Percentiles rank a stretch among this genome's conserved stretches.
phyloP scores from a whole-genome alignment of 1,140 invertebrate species.

The Euwallacea fornicatus region DNA sequence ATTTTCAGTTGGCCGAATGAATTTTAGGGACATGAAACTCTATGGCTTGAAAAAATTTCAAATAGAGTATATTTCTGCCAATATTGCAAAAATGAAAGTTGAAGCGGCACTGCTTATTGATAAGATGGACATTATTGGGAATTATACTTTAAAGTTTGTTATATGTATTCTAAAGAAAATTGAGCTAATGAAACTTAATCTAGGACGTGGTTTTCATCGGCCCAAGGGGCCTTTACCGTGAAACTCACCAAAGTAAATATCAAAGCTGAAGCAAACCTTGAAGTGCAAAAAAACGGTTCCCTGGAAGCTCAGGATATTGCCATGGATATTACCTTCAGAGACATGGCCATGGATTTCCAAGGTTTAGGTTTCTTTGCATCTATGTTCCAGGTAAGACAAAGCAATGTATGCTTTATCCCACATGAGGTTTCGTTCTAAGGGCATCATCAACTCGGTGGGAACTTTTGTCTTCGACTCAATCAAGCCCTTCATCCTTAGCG shows the following conservation, averaged over 20 bases:
- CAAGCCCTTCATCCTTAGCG: conserved; percentile 77
- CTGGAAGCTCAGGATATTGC: conserved; percentile 74
- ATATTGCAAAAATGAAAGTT: conserved; percentile 70
- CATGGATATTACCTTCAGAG: conserved; percentile 77
- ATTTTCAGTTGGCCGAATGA: conserved; percentile 69
- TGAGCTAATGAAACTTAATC: too few species aligned
- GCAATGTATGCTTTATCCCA: not conserved
- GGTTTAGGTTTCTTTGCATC: conserved; percentile 74
- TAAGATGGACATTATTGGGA: conserved; percentile 69
- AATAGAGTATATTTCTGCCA: conserved; percentile 66
- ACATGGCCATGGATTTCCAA: conserved; percentile 78
- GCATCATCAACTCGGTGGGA: conserved; percentile 74
- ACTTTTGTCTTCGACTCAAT: conserved; percentile 82
- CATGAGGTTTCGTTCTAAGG: not conserved
- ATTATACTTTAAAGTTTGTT: conserved; percentile 64
- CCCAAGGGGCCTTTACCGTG: conserved; percentile 75
- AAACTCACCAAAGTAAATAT: conserved; percentile 70
- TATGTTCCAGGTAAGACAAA: conserved; percentile 63
- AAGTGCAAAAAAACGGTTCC: conserved; percentile 71
- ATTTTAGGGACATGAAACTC: conserved; percentile 70
- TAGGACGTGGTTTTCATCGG: conserved; percentile 66
- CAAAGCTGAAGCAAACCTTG: conserved; percentile 65
- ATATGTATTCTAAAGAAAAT: not conserved
- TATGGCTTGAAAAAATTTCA: conserved; percentile 77
- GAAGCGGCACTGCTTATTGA: conserved; percentile 69